Conservation (phyloP, 2,797 vertebrate genomes). For the Meriones psammophilus region DNA sequence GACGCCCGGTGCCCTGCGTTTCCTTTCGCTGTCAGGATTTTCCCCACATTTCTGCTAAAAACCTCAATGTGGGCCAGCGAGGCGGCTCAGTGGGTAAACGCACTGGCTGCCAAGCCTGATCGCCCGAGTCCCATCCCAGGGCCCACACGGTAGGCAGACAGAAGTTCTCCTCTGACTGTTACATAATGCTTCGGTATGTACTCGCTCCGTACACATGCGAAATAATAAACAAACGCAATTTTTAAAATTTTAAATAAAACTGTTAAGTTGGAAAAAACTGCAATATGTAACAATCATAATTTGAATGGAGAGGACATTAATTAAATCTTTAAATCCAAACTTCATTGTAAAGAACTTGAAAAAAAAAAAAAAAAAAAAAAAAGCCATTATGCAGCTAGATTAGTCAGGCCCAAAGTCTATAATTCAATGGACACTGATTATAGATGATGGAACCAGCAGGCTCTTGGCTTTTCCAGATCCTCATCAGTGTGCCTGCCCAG, state of each 20-base stretch:
- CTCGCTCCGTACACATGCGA: not conserved
- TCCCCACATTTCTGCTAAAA: constrained; percentile 70
- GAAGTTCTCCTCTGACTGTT: not conserved
- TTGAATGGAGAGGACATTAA: not conserved
- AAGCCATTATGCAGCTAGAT: not conserved
- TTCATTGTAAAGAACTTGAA: constrained; percentile 1
- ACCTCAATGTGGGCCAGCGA: not conserved
- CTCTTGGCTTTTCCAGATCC: not conserved
- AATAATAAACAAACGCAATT: not conserved
- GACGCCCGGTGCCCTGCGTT: not conserved
- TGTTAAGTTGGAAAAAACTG: not conserved
- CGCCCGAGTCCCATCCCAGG: not conserved
- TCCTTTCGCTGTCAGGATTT: constrained; percentile 65
- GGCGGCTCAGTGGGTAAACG: not conserved
- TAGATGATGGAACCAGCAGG: not conserved
- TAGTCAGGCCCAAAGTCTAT: not conserved
- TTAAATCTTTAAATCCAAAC: not conserved
- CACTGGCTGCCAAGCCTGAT: not conserved
- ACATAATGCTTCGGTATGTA: not conserved
- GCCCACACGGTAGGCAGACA: not conserved
- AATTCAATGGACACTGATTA: not conserved
- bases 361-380: no score
- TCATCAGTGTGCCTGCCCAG: rapidly evolving
- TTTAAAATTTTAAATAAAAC: not conserved
- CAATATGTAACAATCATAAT: not conserved